phyloP scores from a whole-genome alignment of 2,888 invertebrate species.

The Erebia ligea region DNA sequence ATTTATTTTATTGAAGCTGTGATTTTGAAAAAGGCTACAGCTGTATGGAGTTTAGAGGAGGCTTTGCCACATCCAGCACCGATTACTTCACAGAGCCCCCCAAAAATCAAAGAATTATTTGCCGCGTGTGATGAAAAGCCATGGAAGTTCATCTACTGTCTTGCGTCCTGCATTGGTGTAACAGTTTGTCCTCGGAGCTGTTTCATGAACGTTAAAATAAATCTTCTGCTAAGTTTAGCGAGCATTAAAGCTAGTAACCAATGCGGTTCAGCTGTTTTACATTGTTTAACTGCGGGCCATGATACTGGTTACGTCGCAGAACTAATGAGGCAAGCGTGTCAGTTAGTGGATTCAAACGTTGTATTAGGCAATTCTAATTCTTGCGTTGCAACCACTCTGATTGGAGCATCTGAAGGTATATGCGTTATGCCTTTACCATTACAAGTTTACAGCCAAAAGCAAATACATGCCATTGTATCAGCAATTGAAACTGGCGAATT shows the following conservation, averaged over 20 bases:
- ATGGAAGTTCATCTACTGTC: conserved; percentile 74
- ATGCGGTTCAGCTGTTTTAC: conserved; percentile 59
- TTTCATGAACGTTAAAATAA: conserved; percentile 74
- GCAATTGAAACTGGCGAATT: conserved; percentile 66
- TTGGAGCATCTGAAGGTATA: conserved; percentile 65
- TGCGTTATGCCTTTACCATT: conserved; percentile 67
- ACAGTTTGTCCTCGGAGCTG: conserved; percentile 66
- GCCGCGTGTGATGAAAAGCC: conserved; percentile 58
- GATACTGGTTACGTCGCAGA: conserved; percentile 64
- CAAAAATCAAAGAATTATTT: conserved; percentile 60
- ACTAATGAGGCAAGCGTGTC: conserved; percentile 64
- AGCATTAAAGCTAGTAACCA: conserved; percentile 65
- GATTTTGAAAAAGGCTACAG: conserved; percentile 55
- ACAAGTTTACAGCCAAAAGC: conserved; percentile 66
- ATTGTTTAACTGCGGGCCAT: conserved; percentile 63
- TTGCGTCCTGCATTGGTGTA: conserved; percentile 68
- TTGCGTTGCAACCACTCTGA: conserved; percentile 53
- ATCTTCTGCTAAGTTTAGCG: conserved; percentile 65
- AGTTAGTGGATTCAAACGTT: conserved; percentile 58
- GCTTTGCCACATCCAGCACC: conserved; percentile 52
- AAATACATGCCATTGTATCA: conserved; percentile 55
- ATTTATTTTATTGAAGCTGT: conserved; percentile 56
- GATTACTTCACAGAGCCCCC: conserved; percentile 52
- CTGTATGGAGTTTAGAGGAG: conserved; percentile 65
- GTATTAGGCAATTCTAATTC: conserved; percentile 57